Base-by-base conservation (phyloP, 1,140 invertebrate species). In the Brachionus manjavacas region DNA sequence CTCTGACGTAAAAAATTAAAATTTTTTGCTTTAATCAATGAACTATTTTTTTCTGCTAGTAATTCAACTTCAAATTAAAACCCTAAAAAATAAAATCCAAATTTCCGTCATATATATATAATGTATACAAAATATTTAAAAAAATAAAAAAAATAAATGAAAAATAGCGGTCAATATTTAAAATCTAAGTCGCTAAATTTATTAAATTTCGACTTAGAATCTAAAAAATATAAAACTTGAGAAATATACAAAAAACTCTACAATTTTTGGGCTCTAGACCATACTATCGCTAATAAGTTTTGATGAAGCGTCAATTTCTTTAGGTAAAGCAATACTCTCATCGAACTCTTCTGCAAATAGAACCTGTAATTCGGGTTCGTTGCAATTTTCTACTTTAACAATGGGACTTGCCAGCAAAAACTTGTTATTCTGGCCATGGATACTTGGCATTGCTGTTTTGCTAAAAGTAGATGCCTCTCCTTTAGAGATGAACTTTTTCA, bases 161-260 rank as follows among this genome's bases (percentile, higher is more conserved):
- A 35, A 35, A 66, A 25, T 25, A 23, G 25, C 12, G 25, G 66
- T 31, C 9, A 12, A 4, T 35, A 46, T 3, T 31, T 68, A 31
- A 68, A 68, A 68, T 31, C 66, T 14, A n/a, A 68, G 31, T 68
- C 25, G 12, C 35, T 31, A 68, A 68, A 12, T 39, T 68, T 68
- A 16, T 14, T n/a, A 68, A 68, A 68, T 39, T 39, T 39, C 31
- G 66, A 31, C 4, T 39, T 31, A 68, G 31, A 68, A 68, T 68
- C 31, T 68, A 35, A 68, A 68, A 64, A 68, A 23, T 68, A 31
- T 68, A 31, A 68, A 68, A 68, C 28, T 31, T 31, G 12, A 31
- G 66, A 28, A 68, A 39, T 35, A 68, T 31, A 68, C 14, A 68
- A 68, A 68, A 68, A 68, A 68, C 66, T 68, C 66, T 68, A 35